Evolutionary conservation across 2,888 invertebrate species (phyloP).

Genomic region (Andricus curvator): DNA sequence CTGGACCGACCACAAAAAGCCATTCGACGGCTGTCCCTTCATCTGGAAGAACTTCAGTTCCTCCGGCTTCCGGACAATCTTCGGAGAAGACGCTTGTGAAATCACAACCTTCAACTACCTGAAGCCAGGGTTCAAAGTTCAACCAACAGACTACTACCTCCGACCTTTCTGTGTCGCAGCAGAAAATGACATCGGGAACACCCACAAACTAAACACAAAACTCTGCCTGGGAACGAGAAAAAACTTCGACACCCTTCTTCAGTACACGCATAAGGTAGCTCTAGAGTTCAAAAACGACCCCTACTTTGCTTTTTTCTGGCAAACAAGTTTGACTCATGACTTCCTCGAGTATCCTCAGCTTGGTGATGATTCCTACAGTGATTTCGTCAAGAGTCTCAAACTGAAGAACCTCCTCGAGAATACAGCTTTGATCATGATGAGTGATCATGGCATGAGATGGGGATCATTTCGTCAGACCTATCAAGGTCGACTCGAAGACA

Average conservation of each 20-base stretch:
- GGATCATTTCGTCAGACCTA: constrained; percentile 90
- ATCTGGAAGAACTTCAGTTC: constrained; percentile 90
- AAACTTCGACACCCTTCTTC: constrained; percentile 85
- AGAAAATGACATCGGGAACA: constrained; percentile 84
- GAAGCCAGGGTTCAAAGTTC: constrained; percentile 87
- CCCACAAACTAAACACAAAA: constrained; percentile 83
- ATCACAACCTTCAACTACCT: constrained; percentile 91
- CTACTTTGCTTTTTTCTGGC: constrained; percentile 92
- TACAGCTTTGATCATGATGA: constrained; percentile 87
- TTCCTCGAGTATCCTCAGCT: constrained; percentile 88
- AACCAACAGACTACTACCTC: constrained; percentile 92
- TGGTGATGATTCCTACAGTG: constrained; percentile 84
- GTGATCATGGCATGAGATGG: constrained; percentile 95
- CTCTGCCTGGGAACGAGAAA: constrained; percentile 86
- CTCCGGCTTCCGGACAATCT: constrained; percentile 87
- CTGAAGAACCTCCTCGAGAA: constrained; percentile 81
- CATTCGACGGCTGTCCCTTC: constrained; percentile 90
- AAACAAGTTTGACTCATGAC: constrained; percentile 91
- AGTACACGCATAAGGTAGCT: constrained; percentile 85
- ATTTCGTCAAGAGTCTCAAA: constrained; percentile 80
- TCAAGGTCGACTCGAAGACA: constrained; percentile 92
- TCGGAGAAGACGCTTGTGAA: constrained; percentile 89
- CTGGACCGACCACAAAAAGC: constrained; percentile 80
- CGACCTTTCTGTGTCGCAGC: constrained; percentile 86
- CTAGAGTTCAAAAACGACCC: constrained; percentile 81